phyloP scores from a whole-genome alignment of 2,888 invertebrate species.

The Chamaedrilus cognettii region DNA sequence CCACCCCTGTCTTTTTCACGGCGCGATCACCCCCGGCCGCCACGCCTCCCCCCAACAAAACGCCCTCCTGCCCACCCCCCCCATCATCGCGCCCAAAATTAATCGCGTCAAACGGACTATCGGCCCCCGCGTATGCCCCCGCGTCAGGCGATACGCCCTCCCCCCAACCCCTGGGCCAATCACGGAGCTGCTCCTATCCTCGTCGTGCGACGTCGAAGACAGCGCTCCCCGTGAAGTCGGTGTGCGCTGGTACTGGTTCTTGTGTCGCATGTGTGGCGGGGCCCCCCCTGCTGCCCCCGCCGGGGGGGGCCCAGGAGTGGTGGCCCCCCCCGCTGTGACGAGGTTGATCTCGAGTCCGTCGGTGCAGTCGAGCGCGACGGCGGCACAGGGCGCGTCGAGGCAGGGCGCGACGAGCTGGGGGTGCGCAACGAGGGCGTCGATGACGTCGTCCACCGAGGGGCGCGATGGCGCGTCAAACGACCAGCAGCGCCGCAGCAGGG shows the following conservation, averaged over 20 bases:
- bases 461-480: constrained; percentile 70
- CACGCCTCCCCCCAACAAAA: too few species aligned
- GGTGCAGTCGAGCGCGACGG: constrained; percentile 69
- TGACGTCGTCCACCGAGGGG: constrained; percentile 77
- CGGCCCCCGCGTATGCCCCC: too few species aligned
- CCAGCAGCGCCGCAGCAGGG: constrained; percentile 76
- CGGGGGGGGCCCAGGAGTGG: not conserved
- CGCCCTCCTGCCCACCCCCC: too few species aligned
- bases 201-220: too few species aligned
- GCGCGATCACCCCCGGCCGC: too few species aligned
- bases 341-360: constrained; percentile 52
- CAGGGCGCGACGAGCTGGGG: constrained; percentile 78
- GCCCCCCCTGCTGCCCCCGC: not conserved
- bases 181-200: not conserved
- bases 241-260: constrained; percentile 26
- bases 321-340: too few species aligned
- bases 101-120: too few species aligned
- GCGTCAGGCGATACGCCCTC: too few species aligned
- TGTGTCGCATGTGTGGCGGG: constrained; percentile 21
- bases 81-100: too few species aligned
- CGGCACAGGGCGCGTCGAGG: constrained; percentile 72
- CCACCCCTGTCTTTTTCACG: too few species aligned
- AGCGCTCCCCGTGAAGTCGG: too few species aligned
- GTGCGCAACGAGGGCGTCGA: constrained; percentile 77
- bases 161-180: too few species aligned